Base-by-base conservation (phyloP, 2,888 invertebrate genomes). In the Amblyjoppa fuscipennis region DNA sequence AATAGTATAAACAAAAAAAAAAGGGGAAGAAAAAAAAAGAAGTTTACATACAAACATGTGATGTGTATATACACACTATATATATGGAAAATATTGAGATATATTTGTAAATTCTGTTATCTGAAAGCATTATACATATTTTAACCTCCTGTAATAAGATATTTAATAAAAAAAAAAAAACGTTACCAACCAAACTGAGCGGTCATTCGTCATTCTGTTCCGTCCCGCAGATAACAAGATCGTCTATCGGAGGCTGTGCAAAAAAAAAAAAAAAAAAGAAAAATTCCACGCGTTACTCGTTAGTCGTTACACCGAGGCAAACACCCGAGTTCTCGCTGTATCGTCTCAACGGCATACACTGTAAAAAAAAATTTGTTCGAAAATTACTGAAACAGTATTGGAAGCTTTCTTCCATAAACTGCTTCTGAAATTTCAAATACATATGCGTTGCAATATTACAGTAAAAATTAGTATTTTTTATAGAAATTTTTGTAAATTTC, bases 31-130 rank as follows among this genome's bases (percentile, higher is more conserved):
- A 41, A 89, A 89, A 88, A 89, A 88, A 90, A 90, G 34, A 90
- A 89, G 89, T 91, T 92, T 91, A 90, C 90, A 91, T 91, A 92
- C 90, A 89, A 91, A 91, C 88, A 91, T 91, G 91, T 91, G 91
- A 92, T 91, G 91, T 92, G 91, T 90, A 92, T 91, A 91, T 91
- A 91, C 89, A 91, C 90, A 90, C 90, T 90, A 90, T 91, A 88
- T 88, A 90, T 89, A 88, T 89, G 89, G 87, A 79, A 87, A 87
- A 91, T 91, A 91, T 90, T 91, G 93, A 92, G 91, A 93, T 93
- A 93, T 92, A 93, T 93, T 93, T 93, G 93, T 93, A 93, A 93
- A 93, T 93, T 93, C 93, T 93, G 93, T 93, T 93, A 93, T 92
- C 91, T 91, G 91, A 92, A 93, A 92, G 90, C 92, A 93, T 92